Evolutionary conservation across 2,797 vertebrate species (phyloP).

Genomic region (Masticophis lateralis): DNA sequence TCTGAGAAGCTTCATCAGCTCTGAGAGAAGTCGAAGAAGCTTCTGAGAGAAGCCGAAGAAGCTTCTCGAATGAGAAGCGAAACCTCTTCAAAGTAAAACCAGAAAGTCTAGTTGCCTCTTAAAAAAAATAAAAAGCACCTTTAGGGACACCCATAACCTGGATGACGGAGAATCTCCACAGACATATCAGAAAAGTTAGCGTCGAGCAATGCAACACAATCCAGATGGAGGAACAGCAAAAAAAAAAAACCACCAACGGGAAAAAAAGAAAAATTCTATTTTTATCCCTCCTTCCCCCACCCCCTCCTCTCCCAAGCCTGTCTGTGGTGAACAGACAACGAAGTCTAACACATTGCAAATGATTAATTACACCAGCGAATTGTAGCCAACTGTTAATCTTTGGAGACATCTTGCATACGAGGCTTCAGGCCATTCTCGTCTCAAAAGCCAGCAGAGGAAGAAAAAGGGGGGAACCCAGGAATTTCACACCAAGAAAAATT

Average conservation of each 20-base stretch:
- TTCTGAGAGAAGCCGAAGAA: too few relatives aligned
- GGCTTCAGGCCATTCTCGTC: neutral
- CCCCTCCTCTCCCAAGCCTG: slow-evolving; percentile 38
- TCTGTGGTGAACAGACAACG: slow-evolving; percentile 59
- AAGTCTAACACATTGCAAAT: slow-evolving; percentile 57
- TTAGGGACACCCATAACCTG: too few relatives aligned
- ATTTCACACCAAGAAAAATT: neutral
- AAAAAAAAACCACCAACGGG: neutral
- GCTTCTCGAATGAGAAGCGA: too few relatives aligned
- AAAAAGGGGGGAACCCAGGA: neutral
- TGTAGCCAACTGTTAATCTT: slow-evolving; percentile 50
- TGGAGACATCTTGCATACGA: neutral
- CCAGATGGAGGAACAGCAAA: slow-evolving; percentile 61
- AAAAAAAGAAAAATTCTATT: slow-evolving; percentile 47
- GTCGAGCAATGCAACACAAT: slow-evolving; percentile 48
- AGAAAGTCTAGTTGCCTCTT: too few relatives aligned
- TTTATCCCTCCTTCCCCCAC: slow-evolving; percentile 21
- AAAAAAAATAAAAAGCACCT: too few relatives aligned
- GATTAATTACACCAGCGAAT: slow-evolving; percentile 46
- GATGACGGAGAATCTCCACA: too few relatives aligned
- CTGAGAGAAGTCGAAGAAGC: too few relatives aligned
- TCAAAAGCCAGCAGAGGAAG: neutral
- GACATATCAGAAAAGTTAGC: slow-evolving; percentile 27
- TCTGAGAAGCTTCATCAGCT: too few relatives aligned
- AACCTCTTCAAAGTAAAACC: too few relatives aligned